Percentiles rank a stretch among this genome's conserved stretches.
Evolutionary conservation across 2,113 vertebrate species (phyloP).

Genomic region (Struthio camelus): DNA sequence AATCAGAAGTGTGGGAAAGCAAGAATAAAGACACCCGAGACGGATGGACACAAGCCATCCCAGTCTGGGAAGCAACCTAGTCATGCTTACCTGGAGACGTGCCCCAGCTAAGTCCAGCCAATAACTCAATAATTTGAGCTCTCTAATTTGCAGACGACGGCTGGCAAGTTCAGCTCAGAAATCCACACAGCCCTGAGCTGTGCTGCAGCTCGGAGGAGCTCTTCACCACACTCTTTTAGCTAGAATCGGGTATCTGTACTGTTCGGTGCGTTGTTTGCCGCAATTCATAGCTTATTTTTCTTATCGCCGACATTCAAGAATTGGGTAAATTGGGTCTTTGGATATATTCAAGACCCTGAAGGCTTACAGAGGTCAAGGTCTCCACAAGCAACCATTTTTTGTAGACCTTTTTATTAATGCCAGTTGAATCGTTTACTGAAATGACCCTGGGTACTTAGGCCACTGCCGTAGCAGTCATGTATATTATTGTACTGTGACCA

Average conservation of each 20-base stretch:
- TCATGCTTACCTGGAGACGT: fast-evolving
- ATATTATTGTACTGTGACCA: too few species aligned
- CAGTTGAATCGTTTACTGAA: not conserved
- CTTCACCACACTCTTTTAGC: not conserved
- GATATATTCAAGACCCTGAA: not conserved
- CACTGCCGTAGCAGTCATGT: not conserved
- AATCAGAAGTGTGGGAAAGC: not conserved
- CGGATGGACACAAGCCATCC: not conserved
- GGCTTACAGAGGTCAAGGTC: not conserved
- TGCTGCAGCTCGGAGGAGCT: not conserved
- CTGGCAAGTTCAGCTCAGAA: not conserved
- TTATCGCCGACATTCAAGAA: not conserved
- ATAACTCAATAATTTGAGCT: not conserved
- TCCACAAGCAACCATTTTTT: not conserved
- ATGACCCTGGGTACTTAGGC: not conserved
- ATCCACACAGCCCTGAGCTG: not conserved
- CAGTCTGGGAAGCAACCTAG: not conserved
- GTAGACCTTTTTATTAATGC: not conserved
- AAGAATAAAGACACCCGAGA: not conserved
- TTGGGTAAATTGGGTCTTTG: not conserved
- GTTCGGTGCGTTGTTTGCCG: not conserved
- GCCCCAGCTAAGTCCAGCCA: not conserved
- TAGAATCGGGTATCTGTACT: not conserved
- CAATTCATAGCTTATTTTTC: not conserved
- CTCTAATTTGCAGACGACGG: not conserved